Conservation (phyloP, 2,888 invertebrate genomes). For the Sicus ferrugineus region DNA sequence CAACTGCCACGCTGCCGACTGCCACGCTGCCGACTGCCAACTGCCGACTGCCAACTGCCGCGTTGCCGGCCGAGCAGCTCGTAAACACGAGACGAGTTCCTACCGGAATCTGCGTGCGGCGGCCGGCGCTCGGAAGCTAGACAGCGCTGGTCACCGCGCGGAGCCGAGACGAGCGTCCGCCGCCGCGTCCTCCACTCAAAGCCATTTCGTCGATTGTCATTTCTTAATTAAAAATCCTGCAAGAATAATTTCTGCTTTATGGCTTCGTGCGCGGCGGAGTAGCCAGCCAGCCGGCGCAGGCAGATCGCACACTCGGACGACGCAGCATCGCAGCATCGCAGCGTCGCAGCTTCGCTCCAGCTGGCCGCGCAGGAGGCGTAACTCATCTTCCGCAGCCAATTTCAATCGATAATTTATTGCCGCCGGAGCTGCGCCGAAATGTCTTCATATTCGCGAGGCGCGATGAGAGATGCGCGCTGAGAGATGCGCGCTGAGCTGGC, state of each 20-base stretch:
- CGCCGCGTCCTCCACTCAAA: neutral
- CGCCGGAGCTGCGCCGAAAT: constrained; percentile 17
- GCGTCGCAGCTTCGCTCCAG: neutral
- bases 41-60: neutral
- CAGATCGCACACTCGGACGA: neutral
- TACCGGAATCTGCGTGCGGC: constrained; percentile 13
- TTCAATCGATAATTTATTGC: constrained; percentile 30
- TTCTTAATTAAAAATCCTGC: constrained; percentile 28
- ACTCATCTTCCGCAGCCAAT: constrained; percentile 31
- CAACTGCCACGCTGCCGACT: neutral
- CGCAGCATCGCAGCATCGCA: neutral
- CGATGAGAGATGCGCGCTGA: neutral
- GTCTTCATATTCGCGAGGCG: constrained; percentile 24
- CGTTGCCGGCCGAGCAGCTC: neutral
- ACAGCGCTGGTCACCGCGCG: neutral
- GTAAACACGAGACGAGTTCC: neutral
- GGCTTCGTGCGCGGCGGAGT: too few relatives aligned
- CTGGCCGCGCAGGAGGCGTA: constrained; percentile 30
- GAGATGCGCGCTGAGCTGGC: neutral
- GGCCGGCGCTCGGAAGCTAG: neutral
- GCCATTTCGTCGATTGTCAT: constrained; percentile 30
- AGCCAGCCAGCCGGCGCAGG: constrained; percentile 18
- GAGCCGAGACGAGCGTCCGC: too few relatives aligned
- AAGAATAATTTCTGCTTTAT: constrained; percentile 20
- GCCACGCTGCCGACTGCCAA: neutral